Evolutionary conservation across 2,888 invertebrate species (phyloP).

Genomic region (Caenorhabditis plicata): DNA sequence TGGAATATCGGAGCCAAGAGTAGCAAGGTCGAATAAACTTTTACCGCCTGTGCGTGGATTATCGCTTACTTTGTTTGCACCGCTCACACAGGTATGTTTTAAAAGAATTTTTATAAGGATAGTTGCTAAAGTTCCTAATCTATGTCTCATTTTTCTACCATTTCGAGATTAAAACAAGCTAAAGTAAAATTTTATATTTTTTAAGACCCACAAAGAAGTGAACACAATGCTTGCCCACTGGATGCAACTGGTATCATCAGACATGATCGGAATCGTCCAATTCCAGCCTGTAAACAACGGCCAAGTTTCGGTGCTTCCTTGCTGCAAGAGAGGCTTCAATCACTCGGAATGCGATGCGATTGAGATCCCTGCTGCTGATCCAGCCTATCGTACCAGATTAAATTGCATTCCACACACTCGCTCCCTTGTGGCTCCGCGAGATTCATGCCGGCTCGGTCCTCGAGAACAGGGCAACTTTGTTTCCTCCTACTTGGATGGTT

Average conservation of each 20-base stretch:
- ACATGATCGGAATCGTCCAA: conserved; percentile 70
- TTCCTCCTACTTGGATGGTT: conserved; percentile 78
- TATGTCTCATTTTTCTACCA: too few relatives aligned
- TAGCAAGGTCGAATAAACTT: conserved; percentile 16
- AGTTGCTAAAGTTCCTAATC: too few relatives aligned
- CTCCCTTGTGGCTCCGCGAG: conserved; percentile 54
- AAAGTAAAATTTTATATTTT: conserved; percentile 9
- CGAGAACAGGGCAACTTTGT: conserved; percentile 91
- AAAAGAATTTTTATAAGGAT: background rate
- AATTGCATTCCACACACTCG: conserved; percentile 55
- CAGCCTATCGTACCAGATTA: conserved; percentile 52
- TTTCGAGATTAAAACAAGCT: too few relatives aligned
- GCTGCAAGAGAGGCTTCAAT: conserved; percentile 55
- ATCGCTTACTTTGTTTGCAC: conserved; percentile 44
- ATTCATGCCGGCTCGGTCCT: conserved; percentile 57
- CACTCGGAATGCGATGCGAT: conserved; percentile 63
- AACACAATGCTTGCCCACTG: conserved; percentile 70
- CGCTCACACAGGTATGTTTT: conserved; percentile 24
- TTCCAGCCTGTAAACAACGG: conserved; percentile 30
- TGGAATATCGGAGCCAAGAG: conserved; percentile 32
- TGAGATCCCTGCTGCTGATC: conserved; percentile 52
- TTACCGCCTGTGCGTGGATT: conserved; percentile 46
- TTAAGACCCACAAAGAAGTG: conserved; percentile 71
- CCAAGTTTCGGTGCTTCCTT: conserved; percentile 47
- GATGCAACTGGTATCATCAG: conserved; percentile 61